Base-by-base conservation (phyloP, 2,113 vertebrate species). In the Rhinolophus sinicus region DNA sequence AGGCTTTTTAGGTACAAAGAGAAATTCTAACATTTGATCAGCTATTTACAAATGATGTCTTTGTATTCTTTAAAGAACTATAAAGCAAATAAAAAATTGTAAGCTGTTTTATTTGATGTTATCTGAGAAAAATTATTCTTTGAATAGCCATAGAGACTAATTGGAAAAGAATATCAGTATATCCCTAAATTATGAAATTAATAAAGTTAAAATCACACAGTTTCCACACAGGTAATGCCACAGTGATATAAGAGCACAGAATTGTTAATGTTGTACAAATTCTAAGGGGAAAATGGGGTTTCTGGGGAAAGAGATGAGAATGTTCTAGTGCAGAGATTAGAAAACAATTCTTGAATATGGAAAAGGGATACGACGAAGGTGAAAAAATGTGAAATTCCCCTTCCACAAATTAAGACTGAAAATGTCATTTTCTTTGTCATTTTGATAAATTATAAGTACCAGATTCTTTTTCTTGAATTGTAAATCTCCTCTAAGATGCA, bases 21-120 rank as follows among this genome's bases (percentile, higher is more conserved):
- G 89, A 98, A 98, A 98, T 98, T 98, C 98, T 98, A 89, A 96
- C 98, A 98, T 98, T 98, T 99, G 98, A 98, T 98, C 98, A 98
- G 77, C 96, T 98, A 98, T 98, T 98, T 98, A 98, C 96, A 98
- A 98, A 98, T 98, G 90, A 98, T 98, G 95, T 73, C 98, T 98
- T 98, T 98, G 96, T 98, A 97, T 97, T 95, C 97, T 98, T 98
- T 98, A 98, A 98, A 98, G 97, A 97, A 97, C 97, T 98, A 93
- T 97, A 98, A 98, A 98, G 94, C 96, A 98, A 98, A 98, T 96
- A 97, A 96, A 97, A 98, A 97, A 95, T 90, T 97, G 76, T 97
- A 96, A 97, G 97, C 97, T 98, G 97, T 98, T 98, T 98, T 98
- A 98, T 98, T 98, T 98, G 98, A 98, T 98, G 97, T 98, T 98